Evolutionary conservation across 64 coral and sea anemone species (phyloP), one percentile per base, ranked within the genome.

Genomic region (Anthopleura sola): DNA sequence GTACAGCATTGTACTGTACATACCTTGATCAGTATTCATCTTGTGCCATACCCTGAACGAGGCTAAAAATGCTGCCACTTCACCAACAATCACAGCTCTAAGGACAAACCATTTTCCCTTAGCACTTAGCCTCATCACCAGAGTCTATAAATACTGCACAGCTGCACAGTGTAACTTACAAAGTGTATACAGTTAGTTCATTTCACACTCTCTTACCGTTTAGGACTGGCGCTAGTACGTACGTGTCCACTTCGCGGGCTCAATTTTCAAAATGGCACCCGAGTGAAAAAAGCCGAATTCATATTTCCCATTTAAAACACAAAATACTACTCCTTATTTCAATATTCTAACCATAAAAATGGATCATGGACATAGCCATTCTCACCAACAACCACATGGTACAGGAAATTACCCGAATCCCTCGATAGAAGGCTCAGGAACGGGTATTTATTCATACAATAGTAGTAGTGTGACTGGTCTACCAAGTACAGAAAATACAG

Each of bases 1-100:
- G 24, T 66, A 66, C 21, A 66, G 0, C 0, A 66, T n/a, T 13
- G 14, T 71, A 32, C 6, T n/a, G 14, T 32, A 14, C 66, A 62
- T 86, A 91, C 90, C 90, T 92, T 81, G 58, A 20, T 80, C 86
- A 32, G 78, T 92, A 39, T 92, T 92, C 90, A 92, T 92, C 37
- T 92, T 87, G 24, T 92, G 90, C 90, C 90, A 92, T 29, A 92
- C 85, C 31, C 90, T 56, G 76, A 92, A 92, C 2, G 90, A 92
- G 5, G 85, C 85, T 29, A 92, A 78, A 26, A 92, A 92, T 2
- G 40, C 85, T 31, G 47, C 90, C 3, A 87, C 90, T 83, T 92
- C 90, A 82, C 84, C 90, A 86, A 87, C 90, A 31, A 92, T 87
- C 7, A 92, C 85, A 20, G 78, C 85, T 75, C 90, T 75, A 37